Evolutionary conservation across 2,113 vertebrate genomes (phyloP), one percentile per base, ranked within the genome.

Genomic region (Paedocypris sp.): DNA sequence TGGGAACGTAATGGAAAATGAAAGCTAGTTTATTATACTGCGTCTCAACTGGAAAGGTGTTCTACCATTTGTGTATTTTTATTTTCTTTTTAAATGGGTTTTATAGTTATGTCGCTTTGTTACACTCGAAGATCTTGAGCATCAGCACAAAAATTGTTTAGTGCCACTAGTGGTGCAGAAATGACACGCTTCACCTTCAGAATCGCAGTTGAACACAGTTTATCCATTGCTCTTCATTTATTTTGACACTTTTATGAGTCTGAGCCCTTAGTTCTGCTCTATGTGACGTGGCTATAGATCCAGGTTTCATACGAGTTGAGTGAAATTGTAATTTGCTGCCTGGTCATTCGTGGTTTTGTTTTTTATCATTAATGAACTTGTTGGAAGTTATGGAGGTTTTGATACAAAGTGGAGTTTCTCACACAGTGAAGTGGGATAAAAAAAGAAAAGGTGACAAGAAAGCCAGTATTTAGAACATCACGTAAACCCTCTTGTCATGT

Each of bases 211-310:
- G 39, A 56, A 35, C 35, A 60, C 23, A 9, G 29, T 22, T 43
- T 29, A 15, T 16, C 32, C 19, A 15, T 36, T 52, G 33, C 32
- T 36, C 43, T 8, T 20, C 16, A 16, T 56, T 46, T 48, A 56
- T 48, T 64, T 36, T 45, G 53, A 47, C 36, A 32, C 5, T 54
- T 59, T 48, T 49, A 57, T 10, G 16, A 36, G 48, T 50, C 13
- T 22, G 56, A 58, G 50, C 36, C 11, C 48, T 59, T 31, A 42
- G 13, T 52, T 35, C 9, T 5, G 20, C 29, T 22, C n/a, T 41
- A 15, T 11, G 1, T 36, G 18, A 26, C 20, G 18, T 54, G 26
- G 26, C 9, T 43, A 22, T 26, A 33, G 31, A 32, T 63, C 18
- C 6, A 15, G 39, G 33, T 46, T 41, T 15, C 46, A 20, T 58